These are phyloP conservation scores for Copidosoma floridanum DNA, from an alignment of 1,140 invertebrate species.

Conservation along the genomic window DNA sequence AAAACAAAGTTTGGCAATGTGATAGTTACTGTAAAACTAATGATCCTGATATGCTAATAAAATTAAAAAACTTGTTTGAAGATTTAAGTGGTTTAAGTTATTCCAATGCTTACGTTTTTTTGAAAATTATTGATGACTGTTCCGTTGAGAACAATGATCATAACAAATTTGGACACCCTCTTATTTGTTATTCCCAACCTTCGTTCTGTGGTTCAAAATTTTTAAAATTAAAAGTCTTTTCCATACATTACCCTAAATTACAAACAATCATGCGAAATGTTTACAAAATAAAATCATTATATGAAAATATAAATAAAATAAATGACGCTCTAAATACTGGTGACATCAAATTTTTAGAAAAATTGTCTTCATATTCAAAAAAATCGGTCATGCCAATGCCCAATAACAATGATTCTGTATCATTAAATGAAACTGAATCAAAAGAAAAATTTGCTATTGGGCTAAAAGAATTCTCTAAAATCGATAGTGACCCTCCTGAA, in stretches of 20 bases:
- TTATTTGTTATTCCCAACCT: background rate
- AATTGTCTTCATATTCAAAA: too few species aligned
- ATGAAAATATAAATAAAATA: background rate
- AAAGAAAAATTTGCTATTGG: background rate
- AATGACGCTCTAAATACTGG: background rate
- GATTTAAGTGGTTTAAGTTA: background rate
- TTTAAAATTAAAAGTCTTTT: background rate
- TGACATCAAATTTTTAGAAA: too few species aligned
- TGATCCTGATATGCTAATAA: background rate
- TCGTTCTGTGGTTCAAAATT: background rate
- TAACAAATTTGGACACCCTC: background rate
- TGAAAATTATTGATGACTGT: constrained; percentile 1
- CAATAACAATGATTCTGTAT: too few species aligned
- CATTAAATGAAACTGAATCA: background rate
- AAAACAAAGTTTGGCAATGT: background rate
- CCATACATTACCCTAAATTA: background rate
- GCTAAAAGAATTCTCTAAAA: background rate
- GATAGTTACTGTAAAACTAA: background rate
- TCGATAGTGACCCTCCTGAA: constrained; percentile 3
- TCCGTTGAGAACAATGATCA: background rate
- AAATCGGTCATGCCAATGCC: too few species aligned
- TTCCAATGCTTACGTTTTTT: background rate
- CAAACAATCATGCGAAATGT: background rate
- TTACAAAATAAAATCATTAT: background rate
- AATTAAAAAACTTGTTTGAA: constrained; percentile 8